These are phyloP conservation scores for Trimorus sp. DNA, from an alignment of 2,888 invertebrate species.

Conservation along the genomic window DNA sequence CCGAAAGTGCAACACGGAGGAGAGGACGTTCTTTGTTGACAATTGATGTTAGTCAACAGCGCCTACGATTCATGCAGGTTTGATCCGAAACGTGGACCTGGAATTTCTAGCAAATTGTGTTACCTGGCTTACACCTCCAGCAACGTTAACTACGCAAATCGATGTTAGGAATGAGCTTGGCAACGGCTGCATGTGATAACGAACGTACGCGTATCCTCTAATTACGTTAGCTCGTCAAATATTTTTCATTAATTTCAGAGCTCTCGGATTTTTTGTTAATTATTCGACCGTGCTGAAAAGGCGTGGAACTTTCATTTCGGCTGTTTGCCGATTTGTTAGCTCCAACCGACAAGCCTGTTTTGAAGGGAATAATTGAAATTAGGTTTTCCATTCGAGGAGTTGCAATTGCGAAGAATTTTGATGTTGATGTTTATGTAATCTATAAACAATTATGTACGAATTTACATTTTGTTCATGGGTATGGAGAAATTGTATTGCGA, in stretches of 20 bases:
- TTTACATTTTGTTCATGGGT: too few species aligned
- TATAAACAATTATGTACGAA: not conserved
- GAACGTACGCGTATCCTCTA: conserved; percentile 20
- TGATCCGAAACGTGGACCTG: conserved; percentile 16
- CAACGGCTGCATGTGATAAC: conserved; percentile 26
- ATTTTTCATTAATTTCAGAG: conserved; percentile 28
- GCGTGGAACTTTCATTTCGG: conserved; percentile 2
- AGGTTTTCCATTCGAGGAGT: not conserved
- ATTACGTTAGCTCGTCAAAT: conserved; percentile 32
- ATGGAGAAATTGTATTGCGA: too few species aligned
- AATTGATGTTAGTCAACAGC: conserved; percentile 19
- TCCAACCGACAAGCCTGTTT: not conserved
- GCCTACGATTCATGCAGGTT: not conserved
- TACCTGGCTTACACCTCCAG: conserved; percentile 42
- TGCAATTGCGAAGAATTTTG: not conserved
- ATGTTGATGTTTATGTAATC: not conserved
- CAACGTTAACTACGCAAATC: conserved; percentile 51
- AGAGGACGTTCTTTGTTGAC: conserved; percentile 30
- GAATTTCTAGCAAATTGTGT: conserved; percentile 44
- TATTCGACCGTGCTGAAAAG: conserved; percentile 15
- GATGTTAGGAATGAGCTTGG: conserved; percentile 38
- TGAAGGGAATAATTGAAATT: not conserved
- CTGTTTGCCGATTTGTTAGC: conserved; percentile 26
- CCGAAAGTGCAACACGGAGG: conserved; percentile 21
- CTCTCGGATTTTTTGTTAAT: conserved; percentile 29